phyloP scores from a whole-genome alignment of 1,140 invertebrate species.

The Diabrotica virgifera region DNA sequence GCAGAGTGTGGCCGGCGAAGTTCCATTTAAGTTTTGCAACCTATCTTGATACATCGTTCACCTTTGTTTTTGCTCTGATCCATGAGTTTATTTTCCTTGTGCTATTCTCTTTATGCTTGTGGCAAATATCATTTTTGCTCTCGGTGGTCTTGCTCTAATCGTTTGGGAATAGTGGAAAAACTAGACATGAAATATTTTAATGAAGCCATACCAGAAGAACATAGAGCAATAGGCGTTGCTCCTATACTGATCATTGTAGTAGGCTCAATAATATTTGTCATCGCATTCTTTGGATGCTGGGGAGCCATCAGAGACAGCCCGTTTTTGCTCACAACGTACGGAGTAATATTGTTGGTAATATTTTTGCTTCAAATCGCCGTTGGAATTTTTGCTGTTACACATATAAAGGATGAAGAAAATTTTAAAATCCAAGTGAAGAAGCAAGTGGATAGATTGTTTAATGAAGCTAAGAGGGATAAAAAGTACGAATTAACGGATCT shows the following conservation, averaged over 20 bases:
- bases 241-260: slow-evolving; percentile 78
- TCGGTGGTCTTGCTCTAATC: slow-evolving; percentile 39
- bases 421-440: slow-evolving; percentile 15
- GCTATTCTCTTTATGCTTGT: too few relatives aligned
- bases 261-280: slow-evolving; percentile 77
- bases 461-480: slow-evolving; percentile 40
- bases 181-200: slow-evolving; percentile 29
- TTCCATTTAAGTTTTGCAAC: too few relatives aligned
- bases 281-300: slow-evolving; percentile 85
- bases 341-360: slow-evolving; percentile 48
- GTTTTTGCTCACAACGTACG: slow-evolving; percentile 76
- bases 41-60: too few relatives aligned
- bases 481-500: slow-evolving; percentile 47
- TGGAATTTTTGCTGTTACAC: slow-evolving; percentile 46
- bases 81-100: too few relatives aligned
- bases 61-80: too few relatives aligned
- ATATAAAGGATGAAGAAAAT: slow-evolving; percentile 33
- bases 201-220: slow-evolving; percentile 28
- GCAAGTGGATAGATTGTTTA: slow-evolving; percentile 42
- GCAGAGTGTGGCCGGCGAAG: too few relatives aligned
- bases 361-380: slow-evolving; percentile 52
- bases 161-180: slow-evolving; percentile 39
- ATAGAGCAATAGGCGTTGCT: slow-evolving; percentile 44
- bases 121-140: too few relatives aligned
- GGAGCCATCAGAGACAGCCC: slow-evolving; percentile 80